Conservation (phyloP, 2,113 vertebrate genomes). For the Mionectes macconnelli region DNA sequence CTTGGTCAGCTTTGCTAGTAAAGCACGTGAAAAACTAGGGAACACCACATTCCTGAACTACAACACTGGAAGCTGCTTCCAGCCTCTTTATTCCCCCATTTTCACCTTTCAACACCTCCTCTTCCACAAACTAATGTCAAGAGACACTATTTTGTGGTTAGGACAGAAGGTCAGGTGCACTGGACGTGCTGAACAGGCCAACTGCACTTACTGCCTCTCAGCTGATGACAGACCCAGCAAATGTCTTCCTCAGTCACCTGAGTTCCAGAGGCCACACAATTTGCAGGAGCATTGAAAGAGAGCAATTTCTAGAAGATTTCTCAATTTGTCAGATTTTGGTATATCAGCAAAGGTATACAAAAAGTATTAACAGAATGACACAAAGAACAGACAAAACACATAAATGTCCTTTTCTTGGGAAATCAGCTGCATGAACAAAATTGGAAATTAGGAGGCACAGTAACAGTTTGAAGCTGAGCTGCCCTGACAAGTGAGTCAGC, state of each 20-base stretch:
- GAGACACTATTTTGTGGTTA: background rate
- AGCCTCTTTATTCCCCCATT: background rate
- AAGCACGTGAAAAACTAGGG: background rate
- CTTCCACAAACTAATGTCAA: background rate
- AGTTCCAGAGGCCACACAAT: background rate
- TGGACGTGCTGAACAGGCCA: background rate
- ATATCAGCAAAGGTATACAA: background rate
- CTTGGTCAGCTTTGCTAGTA: background rate
- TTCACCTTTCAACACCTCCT: background rate
- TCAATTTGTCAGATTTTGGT: background rate
- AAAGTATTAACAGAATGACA: background rate
- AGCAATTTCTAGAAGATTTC: background rate
- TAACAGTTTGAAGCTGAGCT: constrained; percentile 42
- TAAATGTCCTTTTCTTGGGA: background rate
- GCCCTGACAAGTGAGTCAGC: constrained; percentile 43
- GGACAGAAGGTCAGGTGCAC: background rate
- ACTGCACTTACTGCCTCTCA: background rate
- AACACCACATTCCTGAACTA: background rate
- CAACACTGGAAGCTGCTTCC: background rate
- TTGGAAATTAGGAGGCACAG: background rate
- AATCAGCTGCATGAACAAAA: background rate
- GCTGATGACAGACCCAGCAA: background rate
- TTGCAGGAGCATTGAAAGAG: background rate
- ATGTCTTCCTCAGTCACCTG: background rate
- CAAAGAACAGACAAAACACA: background rate